phyloP scores from a whole-genome alignment of 2,888 invertebrate genomes.

The Philereme vetulata region DNA sequence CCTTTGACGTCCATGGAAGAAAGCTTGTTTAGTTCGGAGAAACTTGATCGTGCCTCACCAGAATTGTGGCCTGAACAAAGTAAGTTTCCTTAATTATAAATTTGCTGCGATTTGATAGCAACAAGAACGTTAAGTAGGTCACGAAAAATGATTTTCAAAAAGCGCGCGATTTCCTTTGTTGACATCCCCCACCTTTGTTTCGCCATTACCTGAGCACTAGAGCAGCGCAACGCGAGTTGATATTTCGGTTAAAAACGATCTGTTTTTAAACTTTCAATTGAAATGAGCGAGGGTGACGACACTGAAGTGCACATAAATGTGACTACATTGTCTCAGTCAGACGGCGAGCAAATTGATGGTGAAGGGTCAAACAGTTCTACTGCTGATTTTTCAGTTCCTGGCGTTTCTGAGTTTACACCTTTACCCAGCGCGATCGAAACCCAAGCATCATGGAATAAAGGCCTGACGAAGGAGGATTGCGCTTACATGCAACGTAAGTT shows the following conservation, averaged over 20 bases:
- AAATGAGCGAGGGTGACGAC: constrained; percentile 64
- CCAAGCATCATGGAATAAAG: constrained; percentile 86
- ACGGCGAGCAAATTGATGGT: constrained; percentile 14
- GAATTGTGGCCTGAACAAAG: constrained; percentile 98
- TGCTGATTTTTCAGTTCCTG: constrained; percentile 89
- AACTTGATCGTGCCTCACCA: constrained; percentile 96
- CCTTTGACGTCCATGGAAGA: constrained; percentile 85
- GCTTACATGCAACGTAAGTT: constrained; percentile 91
- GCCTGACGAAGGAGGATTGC: constrained; percentile 89
- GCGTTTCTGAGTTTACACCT: constrained; percentile 92
- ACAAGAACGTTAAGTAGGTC: constrained; percentile 18
- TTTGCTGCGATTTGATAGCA: constrained; percentile 4
- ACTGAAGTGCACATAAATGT: constrained; percentile 48
- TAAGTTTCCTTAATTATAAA: constrained; percentile 71
- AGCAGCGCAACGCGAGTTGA: constrained; percentile 35
- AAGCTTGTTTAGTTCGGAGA: constrained; percentile 93
- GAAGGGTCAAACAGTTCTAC: constrained; percentile 61
- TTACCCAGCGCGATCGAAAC: constrained; percentile 83
- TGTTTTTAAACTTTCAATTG: constrained; percentile 62
- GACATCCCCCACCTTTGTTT: constrained; percentile 60
- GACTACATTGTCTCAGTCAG: constrained; percentile 28
- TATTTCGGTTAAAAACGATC: constrained; percentile 71
- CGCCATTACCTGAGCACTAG: constrained; percentile 31
- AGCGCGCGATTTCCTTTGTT: constrained; percentile 73
- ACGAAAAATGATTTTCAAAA: constrained; percentile 62